Evolutionary conservation across 2,113 vertebrate species (phyloP).

Genomic region (Barnardius zonarius): DNA sequence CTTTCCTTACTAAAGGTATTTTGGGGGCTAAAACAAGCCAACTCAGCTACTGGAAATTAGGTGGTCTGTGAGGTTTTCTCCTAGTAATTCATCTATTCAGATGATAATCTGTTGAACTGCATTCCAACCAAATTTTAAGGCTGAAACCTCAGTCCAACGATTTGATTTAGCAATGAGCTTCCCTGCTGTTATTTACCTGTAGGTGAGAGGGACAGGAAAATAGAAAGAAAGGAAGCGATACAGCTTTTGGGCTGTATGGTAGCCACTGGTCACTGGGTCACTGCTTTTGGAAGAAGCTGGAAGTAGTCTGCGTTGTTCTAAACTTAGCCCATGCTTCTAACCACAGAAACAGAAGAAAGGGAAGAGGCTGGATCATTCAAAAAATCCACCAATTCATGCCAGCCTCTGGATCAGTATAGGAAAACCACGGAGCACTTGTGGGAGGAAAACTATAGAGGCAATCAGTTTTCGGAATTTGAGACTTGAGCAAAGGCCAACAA

Average conservation of each 20-base stretch:
- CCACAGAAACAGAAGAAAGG: neutral
- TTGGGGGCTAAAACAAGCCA: neutral
- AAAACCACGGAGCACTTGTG: neutral
- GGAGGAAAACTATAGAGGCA: neutral
- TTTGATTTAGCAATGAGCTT: neutral
- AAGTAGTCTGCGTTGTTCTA: neutral
- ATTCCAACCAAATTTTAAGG: neutral
- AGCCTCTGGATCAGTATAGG: neutral
- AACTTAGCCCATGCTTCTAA: neutral
- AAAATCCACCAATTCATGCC: neutral
- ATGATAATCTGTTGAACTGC: neutral
- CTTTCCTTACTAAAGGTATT: neutral
- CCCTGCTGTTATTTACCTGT: neutral
- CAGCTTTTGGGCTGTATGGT: neutral
- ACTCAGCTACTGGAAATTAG: neutral
- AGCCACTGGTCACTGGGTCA: neutral
- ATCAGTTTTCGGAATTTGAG: neutral
- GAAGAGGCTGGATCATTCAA: neutral
- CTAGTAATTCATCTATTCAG: neutral
- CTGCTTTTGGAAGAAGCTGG: neutral
- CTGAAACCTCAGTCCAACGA: neutral
- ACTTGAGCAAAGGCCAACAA: neutral
- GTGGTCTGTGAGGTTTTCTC: neutral
- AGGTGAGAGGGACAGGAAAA: neutral
- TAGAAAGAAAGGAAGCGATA: neutral